These are phyloP conservation scores for Tetragonula clypearis DNA, from an alignment of 1,140 invertebrate species.

Conservation along the genomic window DNA sequence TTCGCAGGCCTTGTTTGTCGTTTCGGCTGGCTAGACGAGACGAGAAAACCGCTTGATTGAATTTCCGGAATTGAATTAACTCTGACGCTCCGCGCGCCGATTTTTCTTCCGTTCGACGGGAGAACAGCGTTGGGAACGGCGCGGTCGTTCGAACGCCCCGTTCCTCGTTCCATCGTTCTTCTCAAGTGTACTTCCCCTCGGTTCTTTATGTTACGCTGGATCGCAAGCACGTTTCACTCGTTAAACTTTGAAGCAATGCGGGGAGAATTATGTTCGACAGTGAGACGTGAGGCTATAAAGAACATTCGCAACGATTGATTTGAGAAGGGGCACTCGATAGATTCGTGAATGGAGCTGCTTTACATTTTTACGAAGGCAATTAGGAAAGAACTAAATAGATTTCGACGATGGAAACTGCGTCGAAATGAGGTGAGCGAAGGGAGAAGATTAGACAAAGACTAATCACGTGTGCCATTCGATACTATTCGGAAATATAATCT, in stretches of 20 bases:
- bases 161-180: neutral
- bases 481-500: neutral
- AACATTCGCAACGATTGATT: neutral
- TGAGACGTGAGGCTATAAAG: neutral
- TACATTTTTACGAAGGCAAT: too few relatives aligned
- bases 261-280: neutral
- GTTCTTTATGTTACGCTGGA: neutral
- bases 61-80: neutral
- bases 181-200: neutral
- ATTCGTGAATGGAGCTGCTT: too few relatives aligned
- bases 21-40: neutral
- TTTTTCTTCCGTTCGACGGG: neutral
- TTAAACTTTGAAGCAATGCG: neutral
- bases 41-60: neutral
- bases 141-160: neutral
- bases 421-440: too few relatives aligned
- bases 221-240: neutral
- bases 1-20: neutral
- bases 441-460: neutral
- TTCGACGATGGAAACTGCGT: too few relatives aligned
- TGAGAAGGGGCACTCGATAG: too few relatives aligned
- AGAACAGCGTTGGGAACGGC: too few relatives aligned
- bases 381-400: too few relatives aligned
- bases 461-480: neutral
- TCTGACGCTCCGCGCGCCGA: neutral